A percentile compares a stretch with the other conserved stretches of the same genome.
Conservation (phyloP, 64 coral and sea anemone species). For the Montipora foliosa region DNA sequence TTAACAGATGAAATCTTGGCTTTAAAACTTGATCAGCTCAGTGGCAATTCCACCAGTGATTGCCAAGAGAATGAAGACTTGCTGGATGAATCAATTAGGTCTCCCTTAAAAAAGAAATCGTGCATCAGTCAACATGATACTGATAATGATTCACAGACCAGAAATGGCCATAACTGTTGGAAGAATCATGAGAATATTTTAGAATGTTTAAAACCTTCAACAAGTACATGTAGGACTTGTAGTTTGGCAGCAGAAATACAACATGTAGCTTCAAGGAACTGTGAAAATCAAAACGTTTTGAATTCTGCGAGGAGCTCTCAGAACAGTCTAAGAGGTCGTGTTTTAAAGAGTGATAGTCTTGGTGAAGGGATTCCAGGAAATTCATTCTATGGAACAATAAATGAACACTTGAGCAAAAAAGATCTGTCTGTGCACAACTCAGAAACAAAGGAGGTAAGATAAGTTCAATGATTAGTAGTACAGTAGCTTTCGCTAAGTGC, state of each 20-base stretch:
- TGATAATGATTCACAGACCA: background rate
- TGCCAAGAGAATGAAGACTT: background rate
- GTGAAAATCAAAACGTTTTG: constrained; percentile 6
- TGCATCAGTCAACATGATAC: background rate
- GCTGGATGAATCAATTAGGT: background rate
- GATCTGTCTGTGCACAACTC: background rate
- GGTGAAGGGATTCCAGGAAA: background rate
- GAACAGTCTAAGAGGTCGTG: background rate
- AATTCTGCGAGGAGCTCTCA: background rate
- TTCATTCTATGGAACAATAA: background rate
- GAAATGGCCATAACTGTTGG: background rate
- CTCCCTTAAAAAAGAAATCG: constrained; percentile 45
- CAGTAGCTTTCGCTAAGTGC: too few species aligned
- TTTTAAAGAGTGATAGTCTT: constrained; percentile 1
- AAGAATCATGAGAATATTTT: constrained; percentile 17
- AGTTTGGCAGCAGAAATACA: background rate
- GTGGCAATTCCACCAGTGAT: background rate
- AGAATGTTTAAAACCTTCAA: constrained; percentile 32
- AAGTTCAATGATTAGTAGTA: background rate
- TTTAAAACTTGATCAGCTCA: constrained; percentile 17
- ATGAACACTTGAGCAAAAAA: background rate
- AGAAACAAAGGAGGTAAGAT: background rate
- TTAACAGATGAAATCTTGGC: constrained; percentile 28
- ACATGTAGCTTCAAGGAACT: background rate
- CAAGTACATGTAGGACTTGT: constrained; percentile 36